phyloP scores from a whole-genome alignment of 2,888 invertebrate genomes.

The Seira sanloemensis region DNA sequence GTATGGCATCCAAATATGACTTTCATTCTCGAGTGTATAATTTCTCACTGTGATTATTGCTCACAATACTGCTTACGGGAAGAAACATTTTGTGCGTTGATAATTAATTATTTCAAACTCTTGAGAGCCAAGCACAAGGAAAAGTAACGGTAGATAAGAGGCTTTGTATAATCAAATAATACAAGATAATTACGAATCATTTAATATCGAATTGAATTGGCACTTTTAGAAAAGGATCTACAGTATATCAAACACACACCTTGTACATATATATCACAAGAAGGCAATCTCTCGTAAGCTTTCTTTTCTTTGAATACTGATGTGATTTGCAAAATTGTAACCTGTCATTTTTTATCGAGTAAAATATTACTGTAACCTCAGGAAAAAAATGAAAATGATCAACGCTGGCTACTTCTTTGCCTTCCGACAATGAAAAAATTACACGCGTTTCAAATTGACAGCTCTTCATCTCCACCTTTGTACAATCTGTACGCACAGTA shows the following conservation, averaged over 20 bases:
- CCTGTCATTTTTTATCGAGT: conserved; percentile 29
- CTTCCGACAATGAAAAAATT: background rate
- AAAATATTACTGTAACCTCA: conserved; percentile 28
- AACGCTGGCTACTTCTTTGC: background rate
- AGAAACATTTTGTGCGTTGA: background rate
- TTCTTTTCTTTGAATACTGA: background rate
- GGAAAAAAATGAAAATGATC: background rate
- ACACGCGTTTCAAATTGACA: background rate
- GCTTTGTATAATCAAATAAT: background rate
- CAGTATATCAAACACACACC: no score
- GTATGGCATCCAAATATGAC: background rate
- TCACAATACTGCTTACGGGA: background rate
- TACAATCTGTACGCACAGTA: background rate
- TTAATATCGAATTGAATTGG: background rate
- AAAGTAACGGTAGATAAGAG: background rate
- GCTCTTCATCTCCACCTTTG: background rate
- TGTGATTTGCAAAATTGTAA: conserved; percentile 23
- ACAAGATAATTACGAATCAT: background rate
- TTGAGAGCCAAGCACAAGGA: background rate
- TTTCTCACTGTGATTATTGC: no score
- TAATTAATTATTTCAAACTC: background rate
- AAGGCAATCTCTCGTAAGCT: background rate
- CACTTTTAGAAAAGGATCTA: no score
- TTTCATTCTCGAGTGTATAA: background rate
- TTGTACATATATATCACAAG: no score